A percentile compares a stretch with the other conserved stretches of the same genome.
These are phyloP conservation scores for Axis porcinus DNA, from an alignment of 2,113 vertebrate genomes.

Conservation along the genomic window DNA sequence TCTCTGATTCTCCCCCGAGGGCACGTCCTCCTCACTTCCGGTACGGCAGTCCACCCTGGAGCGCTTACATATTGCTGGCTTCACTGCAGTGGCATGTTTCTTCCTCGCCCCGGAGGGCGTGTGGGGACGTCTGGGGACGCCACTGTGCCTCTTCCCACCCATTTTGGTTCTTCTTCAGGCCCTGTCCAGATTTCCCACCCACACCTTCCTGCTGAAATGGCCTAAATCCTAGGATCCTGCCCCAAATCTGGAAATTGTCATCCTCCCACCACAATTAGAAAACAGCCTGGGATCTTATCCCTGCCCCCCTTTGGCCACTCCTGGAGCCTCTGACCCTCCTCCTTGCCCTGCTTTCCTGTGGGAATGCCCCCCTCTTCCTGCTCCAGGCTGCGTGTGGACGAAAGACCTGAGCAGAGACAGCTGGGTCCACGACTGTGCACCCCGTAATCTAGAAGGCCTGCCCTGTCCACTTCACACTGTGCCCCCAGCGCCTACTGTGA, in stretches of 20 bases:
- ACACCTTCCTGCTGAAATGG: slow-evolving; percentile 32
- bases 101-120: neutral
- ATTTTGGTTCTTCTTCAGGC: neutral
- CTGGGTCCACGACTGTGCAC: neutral
- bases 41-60: neutral
- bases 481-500: neutral
- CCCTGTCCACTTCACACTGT: neutral
- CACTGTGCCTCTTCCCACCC: neutral
- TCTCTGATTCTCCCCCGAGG: neutral
- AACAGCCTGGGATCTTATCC: neutral
- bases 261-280: neutral
- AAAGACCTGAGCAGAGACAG: neutral
- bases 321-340: neutral
- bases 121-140: neutral
- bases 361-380: neutral
- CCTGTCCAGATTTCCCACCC: slow-evolving; percentile 8
- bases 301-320: neutral
- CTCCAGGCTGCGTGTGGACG: neutral
- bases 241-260: slow-evolving; percentile 33
- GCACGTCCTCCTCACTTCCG: neutral
- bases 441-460: neutral
- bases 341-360: neutral
- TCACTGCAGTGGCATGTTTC: neutral
- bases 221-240: neutral
- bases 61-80: neutral